Conservation (phyloP, 2,888 invertebrate genomes). For the Nephrotoma flavescens region DNA sequence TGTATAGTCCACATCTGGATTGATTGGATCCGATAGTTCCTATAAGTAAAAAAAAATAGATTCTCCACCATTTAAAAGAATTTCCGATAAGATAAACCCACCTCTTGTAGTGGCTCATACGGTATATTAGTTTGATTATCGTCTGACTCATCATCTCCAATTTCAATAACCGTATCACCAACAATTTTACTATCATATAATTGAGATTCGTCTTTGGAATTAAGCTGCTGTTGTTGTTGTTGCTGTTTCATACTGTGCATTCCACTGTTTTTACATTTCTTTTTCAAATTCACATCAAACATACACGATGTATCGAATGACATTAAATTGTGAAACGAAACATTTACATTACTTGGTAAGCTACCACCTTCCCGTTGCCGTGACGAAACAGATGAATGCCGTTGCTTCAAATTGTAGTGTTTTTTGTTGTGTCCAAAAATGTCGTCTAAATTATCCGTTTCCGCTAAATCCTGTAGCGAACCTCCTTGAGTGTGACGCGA, state of each 20-base stretch:
- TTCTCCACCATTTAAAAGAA: not conserved
- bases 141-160: constrained; percentile 27
- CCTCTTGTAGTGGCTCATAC: constrained; percentile 11
- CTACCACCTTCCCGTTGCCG: constrained; percentile 50
- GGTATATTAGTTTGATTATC: constrained; percentile 10
- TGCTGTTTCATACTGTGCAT: not conserved
- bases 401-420: constrained; percentile 25
- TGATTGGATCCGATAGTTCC: not conserved
- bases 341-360: constrained; percentile 41
- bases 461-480: constrained; percentile 44
- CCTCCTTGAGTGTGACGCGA: constrained; percentile 38
- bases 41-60: not conserved
- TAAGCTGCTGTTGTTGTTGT: not conserved
- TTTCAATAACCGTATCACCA: constrained; percentile 33
- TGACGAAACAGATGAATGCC: constrained; percentile 30
- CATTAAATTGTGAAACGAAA: constrained; percentile 20
- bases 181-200: constrained; percentile 21
- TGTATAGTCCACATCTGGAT: not conserved
- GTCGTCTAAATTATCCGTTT: constrained; percentile 22
- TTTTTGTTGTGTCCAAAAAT: not conserved
- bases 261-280: not conserved
- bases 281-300: constrained; percentile 14
- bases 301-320: constrained; percentile 18
- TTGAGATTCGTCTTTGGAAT: constrained; percentile 1
- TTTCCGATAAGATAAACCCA: not conserved